Conservation (phyloP, 2,888 invertebrate genomes). For the Coenonympha glycerion region DNA sequence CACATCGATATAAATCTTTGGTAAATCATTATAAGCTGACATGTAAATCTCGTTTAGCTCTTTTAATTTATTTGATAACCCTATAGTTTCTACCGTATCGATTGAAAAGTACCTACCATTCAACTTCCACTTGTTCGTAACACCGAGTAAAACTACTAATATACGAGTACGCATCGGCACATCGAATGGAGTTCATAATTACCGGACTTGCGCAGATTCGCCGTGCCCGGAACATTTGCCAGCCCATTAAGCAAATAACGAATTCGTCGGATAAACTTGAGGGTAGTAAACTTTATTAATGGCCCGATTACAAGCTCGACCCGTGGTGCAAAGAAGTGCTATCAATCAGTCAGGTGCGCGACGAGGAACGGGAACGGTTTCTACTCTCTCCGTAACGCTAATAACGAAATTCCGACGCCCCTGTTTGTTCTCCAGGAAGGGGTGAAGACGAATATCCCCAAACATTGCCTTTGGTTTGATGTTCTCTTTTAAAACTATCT, state of each 20-base stretch:
- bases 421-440: constrained; percentile 69
- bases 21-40: no score
- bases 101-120: no score
- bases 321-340: constrained; percentile 76
- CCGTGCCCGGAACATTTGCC: constrained; percentile 51
- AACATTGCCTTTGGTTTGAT: constrained; percentile 37
- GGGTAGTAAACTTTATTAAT: constrained; percentile 76
- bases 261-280: constrained; percentile 72
- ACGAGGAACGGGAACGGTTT: constrained; percentile 62
- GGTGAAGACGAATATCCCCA: constrained; percentile 69
- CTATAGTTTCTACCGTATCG: no score
- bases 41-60: no score
- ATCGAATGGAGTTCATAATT: constrained; percentile 9
- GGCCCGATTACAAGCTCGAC: constrained; percentile 76
- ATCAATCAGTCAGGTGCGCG: constrained; percentile 76
- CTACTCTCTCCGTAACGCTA: constrained; percentile 69
- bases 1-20: no score
- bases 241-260: constrained; percentile 74
- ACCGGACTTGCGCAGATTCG: constrained; percentile 6
- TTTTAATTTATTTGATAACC: no score
- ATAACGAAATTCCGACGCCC: constrained; percentile 74
- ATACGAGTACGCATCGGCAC: constrained; percentile 6
- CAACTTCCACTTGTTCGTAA: background rate
- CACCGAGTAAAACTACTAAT: background rate
- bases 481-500: constrained; percentile 28